These are phyloP conservation scores for Eupithecia tripunctaria DNA, from an alignment of 2,888 invertebrate species.

Conservation along the genomic window DNA sequence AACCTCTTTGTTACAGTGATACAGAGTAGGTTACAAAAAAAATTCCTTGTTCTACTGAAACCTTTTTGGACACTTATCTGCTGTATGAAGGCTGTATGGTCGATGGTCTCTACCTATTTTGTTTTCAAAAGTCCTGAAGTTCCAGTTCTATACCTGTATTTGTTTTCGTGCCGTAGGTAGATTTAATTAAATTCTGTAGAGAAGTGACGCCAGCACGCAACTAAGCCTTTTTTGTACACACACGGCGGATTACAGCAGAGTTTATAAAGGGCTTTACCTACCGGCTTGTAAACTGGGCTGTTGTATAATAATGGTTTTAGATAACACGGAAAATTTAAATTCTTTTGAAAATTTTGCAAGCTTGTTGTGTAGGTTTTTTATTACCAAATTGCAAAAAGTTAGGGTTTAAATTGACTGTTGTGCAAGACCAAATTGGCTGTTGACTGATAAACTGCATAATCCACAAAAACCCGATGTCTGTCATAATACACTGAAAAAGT, in stretches of 20 bases:
- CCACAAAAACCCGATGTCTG: background rate
- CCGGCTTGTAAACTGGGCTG: slow-evolving; percentile 1
- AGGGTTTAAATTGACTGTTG: background rate
- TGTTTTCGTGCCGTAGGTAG: slow-evolving; percentile 34
- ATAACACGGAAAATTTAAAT: background rate
- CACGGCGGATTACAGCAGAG: slow-evolving; percentile 22
- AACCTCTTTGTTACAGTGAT: no score
- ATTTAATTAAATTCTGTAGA: slow-evolving; percentile 62
- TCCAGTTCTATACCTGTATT: slow-evolving; percentile 15
- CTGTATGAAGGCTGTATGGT: no score
- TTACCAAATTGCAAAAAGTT: background rate
- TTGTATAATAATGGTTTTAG: slow-evolving; percentile 3
- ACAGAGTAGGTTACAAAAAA: no score
- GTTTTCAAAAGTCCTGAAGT: slow-evolving; percentile 4
- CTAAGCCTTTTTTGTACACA: slow-evolving; percentile 45
- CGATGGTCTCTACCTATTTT: no score
- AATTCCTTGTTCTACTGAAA: background rate
- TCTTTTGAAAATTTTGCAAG: background rate
- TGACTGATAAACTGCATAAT: background rate
- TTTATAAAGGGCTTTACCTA: slow-evolving; percentile 6
- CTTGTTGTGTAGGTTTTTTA: background rate
- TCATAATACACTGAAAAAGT: background rate
- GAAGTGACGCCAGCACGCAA: slow-evolving; percentile 50
- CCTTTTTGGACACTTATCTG: background rate
- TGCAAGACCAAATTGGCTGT: background rate